Evolutionary conservation across 2,797 vertebrate genomes (phyloP).

Genomic region (Neopelma chrysocephalum): DNA sequence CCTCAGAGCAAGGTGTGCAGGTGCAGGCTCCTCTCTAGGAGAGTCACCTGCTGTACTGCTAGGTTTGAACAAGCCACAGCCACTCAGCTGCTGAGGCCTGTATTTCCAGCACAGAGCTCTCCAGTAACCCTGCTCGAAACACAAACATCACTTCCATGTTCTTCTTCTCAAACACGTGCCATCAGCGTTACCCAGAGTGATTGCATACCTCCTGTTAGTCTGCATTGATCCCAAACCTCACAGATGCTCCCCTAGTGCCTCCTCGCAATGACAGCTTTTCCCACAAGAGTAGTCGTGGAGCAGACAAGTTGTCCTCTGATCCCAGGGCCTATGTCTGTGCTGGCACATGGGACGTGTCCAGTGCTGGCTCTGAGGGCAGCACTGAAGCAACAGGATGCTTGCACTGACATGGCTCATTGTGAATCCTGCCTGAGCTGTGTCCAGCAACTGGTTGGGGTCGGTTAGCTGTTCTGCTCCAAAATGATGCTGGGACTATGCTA

Average conservation of each 20-base stretch:
- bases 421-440: not conserved
- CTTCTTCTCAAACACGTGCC: not conserved
- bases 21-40: not conserved
- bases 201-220: not conserved
- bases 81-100: not conserved
- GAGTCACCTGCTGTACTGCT: not conserved
- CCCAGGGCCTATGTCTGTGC: not conserved
- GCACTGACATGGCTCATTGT: not conserved
- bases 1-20: not conserved
- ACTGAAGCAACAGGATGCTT: not conserved
- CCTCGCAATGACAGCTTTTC: fast-evolving
- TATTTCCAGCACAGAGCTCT: not conserved
- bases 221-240: not conserved
- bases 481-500: not conserved
- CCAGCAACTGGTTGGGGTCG: not conserved
- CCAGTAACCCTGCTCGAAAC: not conserved
- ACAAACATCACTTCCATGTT: fast-evolving
- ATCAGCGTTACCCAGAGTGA: fast-evolving
- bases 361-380: not conserved
- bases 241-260: not conserved
- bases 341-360: not conserved
- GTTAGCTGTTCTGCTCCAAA: not conserved
- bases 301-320: not conserved
- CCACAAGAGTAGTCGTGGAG: not conserved
- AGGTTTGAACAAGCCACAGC: not conserved